Conservation (phyloP, 2,797 vertebrate genomes). For the Chrysocyon brachyurus region DNA sequence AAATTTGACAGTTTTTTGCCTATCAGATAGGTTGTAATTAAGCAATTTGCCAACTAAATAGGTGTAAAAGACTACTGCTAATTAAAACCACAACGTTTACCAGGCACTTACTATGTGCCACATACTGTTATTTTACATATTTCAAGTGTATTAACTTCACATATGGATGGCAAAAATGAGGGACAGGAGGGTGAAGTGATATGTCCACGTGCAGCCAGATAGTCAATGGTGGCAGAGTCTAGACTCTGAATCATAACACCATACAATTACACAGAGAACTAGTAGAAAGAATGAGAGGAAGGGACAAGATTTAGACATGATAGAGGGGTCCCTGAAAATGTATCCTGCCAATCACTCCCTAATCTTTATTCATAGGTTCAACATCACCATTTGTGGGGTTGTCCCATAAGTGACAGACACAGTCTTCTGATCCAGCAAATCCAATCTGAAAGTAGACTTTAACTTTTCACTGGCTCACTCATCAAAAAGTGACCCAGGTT, state of each 20-base stretch:
- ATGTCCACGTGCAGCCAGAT: neutral
- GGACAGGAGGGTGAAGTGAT: neutral
- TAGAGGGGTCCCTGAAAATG: neutral
- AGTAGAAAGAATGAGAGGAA: neutral
- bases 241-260: neutral
- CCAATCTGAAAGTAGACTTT: neutral
- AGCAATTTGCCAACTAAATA: neutral
- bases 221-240: neutral
- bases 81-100: neutral
- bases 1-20: neutral
- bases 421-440: neutral
- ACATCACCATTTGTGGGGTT: too few relatives aligned
- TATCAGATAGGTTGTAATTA: neutral
- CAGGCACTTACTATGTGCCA: neutral
- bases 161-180: neutral
- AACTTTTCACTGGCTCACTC: neutral
- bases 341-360: neutral
- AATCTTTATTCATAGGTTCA: neutral
- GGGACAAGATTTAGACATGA: neutral
- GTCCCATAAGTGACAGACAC: neutral
- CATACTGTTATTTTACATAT: neutral
- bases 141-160: neutral
- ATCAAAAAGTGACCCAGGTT: neutral
- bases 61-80: neutral
- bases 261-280: neutral